Conservation (phyloP, 2,797 vertebrate species). For the Esox masquinongy region DNA sequence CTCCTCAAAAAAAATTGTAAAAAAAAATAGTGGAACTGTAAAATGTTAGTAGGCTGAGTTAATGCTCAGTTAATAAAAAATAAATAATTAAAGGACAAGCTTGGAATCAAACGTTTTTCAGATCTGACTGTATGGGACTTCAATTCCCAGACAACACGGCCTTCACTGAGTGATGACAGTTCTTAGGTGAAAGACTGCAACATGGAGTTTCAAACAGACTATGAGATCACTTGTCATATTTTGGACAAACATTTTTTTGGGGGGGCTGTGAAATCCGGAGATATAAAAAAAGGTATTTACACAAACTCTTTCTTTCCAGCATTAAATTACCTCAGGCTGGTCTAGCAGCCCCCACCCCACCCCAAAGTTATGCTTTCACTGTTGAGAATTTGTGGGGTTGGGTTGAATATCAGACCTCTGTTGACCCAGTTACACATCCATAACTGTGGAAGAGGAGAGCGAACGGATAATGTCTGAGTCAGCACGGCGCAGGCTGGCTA, state of each 20-base stretch:
- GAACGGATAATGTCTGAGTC: too few species aligned
- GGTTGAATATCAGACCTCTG: too few species aligned
- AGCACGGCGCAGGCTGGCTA: too few species aligned
- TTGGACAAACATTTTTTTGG: neutral
- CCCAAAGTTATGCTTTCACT: too few species aligned
- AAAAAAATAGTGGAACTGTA: slow-evolving; percentile 11
- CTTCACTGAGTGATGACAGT: slow-evolving; percentile 4
- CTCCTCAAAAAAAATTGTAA: slow-evolving; percentile 38
- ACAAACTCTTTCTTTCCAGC: too few species aligned
- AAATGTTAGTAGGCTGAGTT: slow-evolving; percentile 21
- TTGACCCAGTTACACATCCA: too few species aligned
- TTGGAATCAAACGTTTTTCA: slow-evolving; percentile 66
- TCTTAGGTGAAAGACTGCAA: neutral
- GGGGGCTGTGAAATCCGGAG: too few species aligned
- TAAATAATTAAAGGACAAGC: slow-evolving; percentile 36
- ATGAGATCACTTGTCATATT: neutral
- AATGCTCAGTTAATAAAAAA: slow-evolving; percentile 27
- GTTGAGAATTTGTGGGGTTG: too few species aligned
- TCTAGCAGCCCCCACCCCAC: too few species aligned
- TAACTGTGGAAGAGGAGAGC: too few species aligned
- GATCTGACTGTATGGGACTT: slow-evolving; percentile 52
- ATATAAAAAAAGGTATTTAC: too few species aligned
- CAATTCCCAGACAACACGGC: slow-evolving; percentile 7
- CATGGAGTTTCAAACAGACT: slow-evolving; percentile 31
- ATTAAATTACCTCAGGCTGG: too few species aligned